These are phyloP conservation scores for Acipenser transmontanus DNA, from an alignment of 2,797 vertebrate genomes.

Conservation along the genomic window DNA sequence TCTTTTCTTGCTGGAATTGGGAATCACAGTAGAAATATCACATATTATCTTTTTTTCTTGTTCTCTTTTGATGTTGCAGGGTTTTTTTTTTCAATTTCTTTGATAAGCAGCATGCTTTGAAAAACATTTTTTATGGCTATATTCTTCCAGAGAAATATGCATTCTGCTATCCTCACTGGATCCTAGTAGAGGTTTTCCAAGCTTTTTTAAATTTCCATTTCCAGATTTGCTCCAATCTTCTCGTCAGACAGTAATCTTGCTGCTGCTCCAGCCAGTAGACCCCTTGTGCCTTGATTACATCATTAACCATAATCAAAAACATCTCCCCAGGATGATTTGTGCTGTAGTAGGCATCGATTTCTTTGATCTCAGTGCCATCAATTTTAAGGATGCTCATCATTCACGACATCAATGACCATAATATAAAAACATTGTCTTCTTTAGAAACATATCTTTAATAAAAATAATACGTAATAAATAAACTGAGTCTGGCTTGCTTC, in stretches of 20 bases:
- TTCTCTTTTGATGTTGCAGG: not conserved
- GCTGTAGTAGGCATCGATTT: constrained; percentile 56
- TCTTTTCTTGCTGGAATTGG: constrained; percentile 1
- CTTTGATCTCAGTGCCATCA: constrained; percentile 64
- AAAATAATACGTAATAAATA: not conserved
- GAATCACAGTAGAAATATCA: not conserved
- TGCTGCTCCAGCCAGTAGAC: constrained; percentile 51
- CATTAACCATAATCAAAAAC: constrained; percentile 68
- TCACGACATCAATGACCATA: constrained; percentile 37
- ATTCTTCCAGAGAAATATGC: not conserved
- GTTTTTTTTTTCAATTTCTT: not conserved
- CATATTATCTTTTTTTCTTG: constrained; percentile 1
- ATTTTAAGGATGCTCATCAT: constrained; percentile 66
- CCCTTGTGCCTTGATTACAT: constrained; percentile 67
- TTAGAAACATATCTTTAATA: not conserved
- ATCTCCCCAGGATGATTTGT: constrained; percentile 62
- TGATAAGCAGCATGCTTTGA: not conserved
- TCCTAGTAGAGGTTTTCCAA: not conserved
- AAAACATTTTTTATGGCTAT: not conserved
- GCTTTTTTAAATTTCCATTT: not conserved
- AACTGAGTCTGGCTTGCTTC: not conserved
- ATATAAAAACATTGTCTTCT: not conserved
- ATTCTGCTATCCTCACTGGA: not conserved
- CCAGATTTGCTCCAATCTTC: constrained; percentile 40
- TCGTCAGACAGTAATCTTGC: constrained; percentile 43